Base-by-base conservation (phyloP, 2,888 invertebrate genomes). In the Pollenia griseotomentosa region DNA sequence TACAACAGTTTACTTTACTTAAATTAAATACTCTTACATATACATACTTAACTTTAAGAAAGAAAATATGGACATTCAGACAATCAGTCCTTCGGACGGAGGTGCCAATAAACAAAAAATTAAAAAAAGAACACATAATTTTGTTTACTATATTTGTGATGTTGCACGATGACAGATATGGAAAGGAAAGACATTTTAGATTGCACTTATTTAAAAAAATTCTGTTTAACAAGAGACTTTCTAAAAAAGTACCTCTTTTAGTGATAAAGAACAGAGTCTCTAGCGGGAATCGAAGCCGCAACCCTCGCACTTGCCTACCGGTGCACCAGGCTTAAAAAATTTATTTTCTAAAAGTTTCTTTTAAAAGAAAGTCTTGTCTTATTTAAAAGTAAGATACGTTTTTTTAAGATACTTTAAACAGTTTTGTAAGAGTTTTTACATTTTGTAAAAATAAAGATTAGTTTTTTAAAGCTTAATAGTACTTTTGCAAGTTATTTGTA, bases 21-120 rank as follows among this genome's bases (percentile, higher is more conserved):
- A 33, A 5, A 33, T 33, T 33, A 6, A 6, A 33, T 2, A 23
- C 23, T 11, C 2, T 14, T 71, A 10, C 19, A 12, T 44, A 19
- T 40, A 51, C 33, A 44, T n/a, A 11, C 44, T 40, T 33, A 16
- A 19, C 33, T 33, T 16, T 33, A 57, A 44, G 33, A 65, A 66
- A 40, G 44, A 55, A 66, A 23, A 63, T 55, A 70, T 61, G 79
- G 66, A 16, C 42, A 51, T 40, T 3, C 79, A 83, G 66, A 55
- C 80, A 77, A 85, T 85, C 73, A 78, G 59, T 74, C 81, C 78
- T 82, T 78, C 70, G 42, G 48, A 51, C 61, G 40, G 82, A 87
- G 87, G 87, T 87, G 87, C 84, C 87, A 87, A 87, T 84, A 84
- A 84, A 82, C 84, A 87, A 84, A 73, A 84, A 87, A 84, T 70